Evolutionary conservation across 2,113 vertebrate genomes (phyloP), one percentile per base, ranked within the genome.

Genomic region (Ceyx margarethae): DNA sequence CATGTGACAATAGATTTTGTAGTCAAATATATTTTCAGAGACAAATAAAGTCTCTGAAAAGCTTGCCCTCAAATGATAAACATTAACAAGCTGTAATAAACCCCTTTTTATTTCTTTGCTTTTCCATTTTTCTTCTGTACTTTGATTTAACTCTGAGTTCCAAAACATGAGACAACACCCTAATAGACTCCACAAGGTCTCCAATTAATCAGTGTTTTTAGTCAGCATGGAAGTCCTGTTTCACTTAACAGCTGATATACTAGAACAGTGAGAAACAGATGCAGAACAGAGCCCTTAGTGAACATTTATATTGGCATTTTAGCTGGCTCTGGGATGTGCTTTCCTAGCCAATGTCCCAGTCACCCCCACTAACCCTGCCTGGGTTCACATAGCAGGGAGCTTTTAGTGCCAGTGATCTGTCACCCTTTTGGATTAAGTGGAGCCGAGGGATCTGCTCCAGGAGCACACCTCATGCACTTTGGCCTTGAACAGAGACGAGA

Each of bases 351-450:
- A 58, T 1, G 1, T 31, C 57, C 15, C 35, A 18, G 1, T 58
- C 56, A 46, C 31, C 19, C 19, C 15, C 29, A 11, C 25, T 60
- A 35, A 51, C 42, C 58, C 46, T 40, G 31, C 54, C 25, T 57
- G 0, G 0, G 26, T 43, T 87, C 18, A 25, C 15, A 6, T 23
- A 2, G 2, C n/a, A 48, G 57, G 40, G 56, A 42, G 3, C 35
- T 45, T 81, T 29, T 64, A 60, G 8, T 73, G 31, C 33, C 45
- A 54, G 15, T 48, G 33, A 58, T 64, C 43, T 65, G 68, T 15
- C 0, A 16, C 20, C 46, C 28, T 67, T 73, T 61, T 45, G 60
- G 28, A 28, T 67, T 62, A 51, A 68, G 37, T 46, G 65, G 48
- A 77, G 50, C 58, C 15, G 28, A n/a, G 56, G 25, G 33, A 29